phyloP scores from a whole-genome alignment of 2,888 invertebrate species.

The Leucozona laternaria region DNA sequence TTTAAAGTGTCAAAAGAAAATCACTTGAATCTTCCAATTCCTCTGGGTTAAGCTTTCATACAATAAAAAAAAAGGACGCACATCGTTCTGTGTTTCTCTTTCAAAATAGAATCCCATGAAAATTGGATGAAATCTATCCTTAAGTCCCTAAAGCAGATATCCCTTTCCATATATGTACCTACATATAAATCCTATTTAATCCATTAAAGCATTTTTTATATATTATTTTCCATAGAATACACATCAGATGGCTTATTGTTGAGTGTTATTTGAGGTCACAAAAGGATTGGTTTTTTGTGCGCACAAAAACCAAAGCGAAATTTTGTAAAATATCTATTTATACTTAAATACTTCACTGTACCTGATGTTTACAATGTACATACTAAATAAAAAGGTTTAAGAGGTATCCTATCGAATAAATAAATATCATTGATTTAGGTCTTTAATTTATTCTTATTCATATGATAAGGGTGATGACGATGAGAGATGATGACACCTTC shows the following conservation, averaged over 20 bases:
- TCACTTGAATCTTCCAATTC: constrained; percentile 52
- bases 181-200: constrained; percentile 73
- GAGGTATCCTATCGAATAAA: no score
- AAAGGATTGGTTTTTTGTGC: constrained; percentile 54
- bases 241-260: constrained; percentile 70
- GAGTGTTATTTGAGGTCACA: constrained; percentile 72
- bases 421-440: no score
- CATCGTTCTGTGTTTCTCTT: constrained; percentile 38
- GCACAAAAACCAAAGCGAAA: not conserved
- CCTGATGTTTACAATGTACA: no score
- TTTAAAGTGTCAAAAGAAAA: constrained; percentile 73
- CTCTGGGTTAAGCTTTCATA: constrained; percentile 48
- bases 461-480: no score
- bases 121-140: constrained; percentile 72
- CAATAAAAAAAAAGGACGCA: constrained; percentile 39
- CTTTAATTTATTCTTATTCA: no score
- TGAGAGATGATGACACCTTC: no score
- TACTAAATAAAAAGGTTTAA: no score
- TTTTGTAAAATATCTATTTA: no score
- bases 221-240: constrained; percentile 56
- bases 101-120: constrained; percentile 66
- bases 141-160: constrained; percentile 56
- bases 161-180: constrained; percentile 55
- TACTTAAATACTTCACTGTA: no score
- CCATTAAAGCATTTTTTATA: constrained; percentile 56